phyloP scores from a whole-genome alignment of 92 coral and sea anemone genomes.

The Chrysogorgia sp. region DNA sequence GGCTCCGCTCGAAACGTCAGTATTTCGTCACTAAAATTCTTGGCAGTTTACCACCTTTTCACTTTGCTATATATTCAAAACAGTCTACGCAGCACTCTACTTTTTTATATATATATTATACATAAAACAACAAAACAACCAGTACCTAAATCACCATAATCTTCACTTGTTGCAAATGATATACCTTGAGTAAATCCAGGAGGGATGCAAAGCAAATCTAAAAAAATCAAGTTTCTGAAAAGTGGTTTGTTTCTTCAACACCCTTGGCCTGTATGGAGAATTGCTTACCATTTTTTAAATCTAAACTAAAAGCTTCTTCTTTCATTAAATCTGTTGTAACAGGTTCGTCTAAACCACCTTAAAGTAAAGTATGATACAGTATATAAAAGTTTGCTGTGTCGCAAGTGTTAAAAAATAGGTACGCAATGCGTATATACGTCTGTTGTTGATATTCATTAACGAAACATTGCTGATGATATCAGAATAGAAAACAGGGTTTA shows the following conservation, averaged over 20 bases:
- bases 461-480: too few relatives aligned
- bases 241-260: background rate
- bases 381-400: background rate
- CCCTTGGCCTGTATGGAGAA: background rate
- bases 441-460: too few relatives aligned
- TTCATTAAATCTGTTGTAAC: conserved; percentile 45
- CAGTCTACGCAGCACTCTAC: too few relatives aligned
- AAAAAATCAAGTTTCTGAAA: background rate
- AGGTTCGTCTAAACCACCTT: conserved; percentile 77
- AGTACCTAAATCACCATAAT: conserved; percentile 48
- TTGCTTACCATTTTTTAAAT: conserved; percentile 79
- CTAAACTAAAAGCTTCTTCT: conserved; percentile 58
- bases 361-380: background rate
- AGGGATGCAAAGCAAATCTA: conserved; percentile 77
- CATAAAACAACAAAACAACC: background rate
- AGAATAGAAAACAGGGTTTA: too few relatives aligned
- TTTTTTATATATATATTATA: background rate
- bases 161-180: conserved; percentile 50
- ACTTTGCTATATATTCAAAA: too few relatives aligned
- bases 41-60: too few relatives aligned
- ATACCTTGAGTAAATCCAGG: conserved; percentile 74
- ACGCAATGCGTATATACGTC: too few relatives aligned
- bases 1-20: too few relatives aligned
- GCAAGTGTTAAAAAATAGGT: too few relatives aligned
- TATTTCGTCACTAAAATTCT: too few relatives aligned